A percentile compares a stretch with the other conserved stretches of the same genome.
phyloP scores from a whole-genome alignment of 2,797 vertebrate species.

The Eurystomus glaucurus region DNA sequence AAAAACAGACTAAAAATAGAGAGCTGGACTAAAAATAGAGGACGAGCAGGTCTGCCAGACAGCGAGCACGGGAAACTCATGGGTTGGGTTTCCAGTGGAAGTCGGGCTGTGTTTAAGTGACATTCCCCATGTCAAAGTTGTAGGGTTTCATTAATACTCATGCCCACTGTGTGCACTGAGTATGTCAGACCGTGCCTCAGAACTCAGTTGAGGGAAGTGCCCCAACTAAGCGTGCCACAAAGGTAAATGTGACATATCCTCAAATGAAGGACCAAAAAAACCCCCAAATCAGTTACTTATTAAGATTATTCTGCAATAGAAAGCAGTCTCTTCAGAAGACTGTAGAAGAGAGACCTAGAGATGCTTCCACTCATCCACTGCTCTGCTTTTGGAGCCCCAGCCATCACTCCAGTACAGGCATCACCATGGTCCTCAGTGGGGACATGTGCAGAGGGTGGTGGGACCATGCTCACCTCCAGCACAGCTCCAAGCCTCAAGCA shows the following conservation, averaged over 20 bases:
- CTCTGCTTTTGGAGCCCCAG: not conserved
- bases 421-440: fast-evolving
- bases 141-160: fast-evolving
- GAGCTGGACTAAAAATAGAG: slow-evolving; percentile 39
- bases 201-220: fast-evolving
- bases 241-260: not conserved
- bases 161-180: fast-evolving
- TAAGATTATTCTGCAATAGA: too few species aligned
- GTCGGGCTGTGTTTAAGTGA: not conserved
- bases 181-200: fast-evolving
- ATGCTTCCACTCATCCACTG: not conserved
- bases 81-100: slow-evolving; percentile 22
- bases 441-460: fast-evolving
- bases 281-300: fast-evolving
- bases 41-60: not conserved
- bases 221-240: not conserved
- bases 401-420: fast-evolving
- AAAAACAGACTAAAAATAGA: slow-evolving; percentile 47
- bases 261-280: not conserved
- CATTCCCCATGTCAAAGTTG: not conserved
- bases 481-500: not conserved
- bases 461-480: not conserved
- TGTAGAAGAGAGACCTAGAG: not conserved
- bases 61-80: not conserved
- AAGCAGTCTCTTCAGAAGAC: fast-evolving